Evolutionary conservation across 2,888 invertebrate species (phyloP).

Genomic region (Mesorhabditis belari): DNA sequence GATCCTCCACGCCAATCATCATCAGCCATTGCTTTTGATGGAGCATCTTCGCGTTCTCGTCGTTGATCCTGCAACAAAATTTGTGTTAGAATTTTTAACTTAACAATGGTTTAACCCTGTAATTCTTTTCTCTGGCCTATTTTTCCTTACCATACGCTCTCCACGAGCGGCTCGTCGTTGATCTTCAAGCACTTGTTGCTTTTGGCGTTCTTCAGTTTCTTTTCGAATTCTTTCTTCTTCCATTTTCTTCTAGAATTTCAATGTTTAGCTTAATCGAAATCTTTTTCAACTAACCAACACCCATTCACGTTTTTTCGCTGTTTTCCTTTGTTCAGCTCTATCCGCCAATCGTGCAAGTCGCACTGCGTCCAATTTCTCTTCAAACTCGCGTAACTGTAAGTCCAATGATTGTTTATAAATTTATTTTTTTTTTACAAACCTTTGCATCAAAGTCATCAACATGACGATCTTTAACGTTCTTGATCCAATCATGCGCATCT

Average conservation of each 20-base stretch:
- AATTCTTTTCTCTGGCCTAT: no score
- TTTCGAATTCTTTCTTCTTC: constrained; percentile 24
- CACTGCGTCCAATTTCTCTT: constrained; percentile 27
- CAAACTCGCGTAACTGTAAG: constrained; percentile 18
- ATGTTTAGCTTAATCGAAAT: not conserved
- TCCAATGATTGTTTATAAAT: not conserved
- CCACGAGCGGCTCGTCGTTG: constrained; percentile 14
- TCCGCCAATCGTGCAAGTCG: constrained; percentile 24
- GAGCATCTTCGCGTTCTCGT: constrained; percentile 12
- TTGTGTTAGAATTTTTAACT: not conserved
- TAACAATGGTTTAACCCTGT: no score
- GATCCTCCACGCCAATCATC: constrained; percentile 21
- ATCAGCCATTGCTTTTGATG: constrained; percentile 25
- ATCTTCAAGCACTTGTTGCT: constrained; percentile 22
- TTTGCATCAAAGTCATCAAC: constrained; percentile 34
- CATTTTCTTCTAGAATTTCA: constrained; percentile 10
- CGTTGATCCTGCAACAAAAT: not conserved
- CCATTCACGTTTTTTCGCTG: constrained; percentile 19
- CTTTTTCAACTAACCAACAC: constrained; percentile 3
- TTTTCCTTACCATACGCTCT: constrained; percentile 6
- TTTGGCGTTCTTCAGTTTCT: constrained; percentile 31
- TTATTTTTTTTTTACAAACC: not conserved
- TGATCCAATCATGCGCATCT: constrained; percentile 34
- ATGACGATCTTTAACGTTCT: constrained; percentile 27
- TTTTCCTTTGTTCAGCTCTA: constrained; percentile 26